These are phyloP conservation scores for Cygnus buccinator DNA, from an alignment of 2,113 vertebrate genomes.

Conservation along the genomic window DNA sequence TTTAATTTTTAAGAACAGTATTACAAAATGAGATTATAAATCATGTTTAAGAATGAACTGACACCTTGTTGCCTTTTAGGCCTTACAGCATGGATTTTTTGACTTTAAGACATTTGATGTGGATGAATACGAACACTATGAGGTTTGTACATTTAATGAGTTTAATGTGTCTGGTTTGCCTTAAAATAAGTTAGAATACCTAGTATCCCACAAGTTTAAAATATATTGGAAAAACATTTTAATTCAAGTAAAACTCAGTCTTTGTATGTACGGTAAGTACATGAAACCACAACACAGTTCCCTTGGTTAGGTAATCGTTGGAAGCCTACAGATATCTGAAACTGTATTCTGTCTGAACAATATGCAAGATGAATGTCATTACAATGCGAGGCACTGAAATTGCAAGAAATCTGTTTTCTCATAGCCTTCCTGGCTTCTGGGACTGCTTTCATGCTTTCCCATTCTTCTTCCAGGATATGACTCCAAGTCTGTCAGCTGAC, in stretches of 20 bases:
- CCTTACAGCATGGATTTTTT: constrained; percentile 93
- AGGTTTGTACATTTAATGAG: constrained; percentile 82
- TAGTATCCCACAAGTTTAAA: neutral
- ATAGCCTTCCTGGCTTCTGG: neutral
- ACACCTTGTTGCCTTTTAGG: constrained; percentile 82
- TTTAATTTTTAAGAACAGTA: neutral
- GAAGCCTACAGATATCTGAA: neutral
- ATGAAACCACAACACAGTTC: neutral
- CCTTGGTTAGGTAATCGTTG: neutral
- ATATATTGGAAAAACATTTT: neutral
- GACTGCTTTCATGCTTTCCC: neutral
- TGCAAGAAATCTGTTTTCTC: neutral
- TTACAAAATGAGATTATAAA: neutral
- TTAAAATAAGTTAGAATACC: neutral
- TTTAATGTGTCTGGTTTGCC: neutral
- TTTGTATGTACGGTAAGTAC: constrained; percentile 1
- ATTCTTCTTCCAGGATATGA: fast-evolving
- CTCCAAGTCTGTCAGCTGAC: neutral
- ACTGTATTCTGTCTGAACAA: neutral
- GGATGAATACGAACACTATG: constrained; percentile 97
- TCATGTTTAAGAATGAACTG: constrained; percentile 28
- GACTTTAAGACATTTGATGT: constrained; percentile 96
- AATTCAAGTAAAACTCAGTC: neutral
- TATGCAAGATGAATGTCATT: neutral
- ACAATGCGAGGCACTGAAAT: neutral